Conservation (phyloP, 2,888 invertebrate genomes). For the Taenaris catops region DNA sequence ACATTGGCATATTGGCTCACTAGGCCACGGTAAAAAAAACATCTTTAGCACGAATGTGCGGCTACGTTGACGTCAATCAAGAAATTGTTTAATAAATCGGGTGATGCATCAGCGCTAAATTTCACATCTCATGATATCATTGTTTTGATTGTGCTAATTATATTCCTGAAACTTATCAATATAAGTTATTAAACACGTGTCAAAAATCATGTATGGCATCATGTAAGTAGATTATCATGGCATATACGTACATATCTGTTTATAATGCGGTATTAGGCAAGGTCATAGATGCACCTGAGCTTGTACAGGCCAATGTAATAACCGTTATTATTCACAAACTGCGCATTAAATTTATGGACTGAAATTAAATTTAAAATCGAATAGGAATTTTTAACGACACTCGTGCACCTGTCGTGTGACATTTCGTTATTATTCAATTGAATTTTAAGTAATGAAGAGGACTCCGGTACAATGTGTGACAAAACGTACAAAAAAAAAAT, state of each 20-base stretch:
- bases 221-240: conserved; percentile 11
- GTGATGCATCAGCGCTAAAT: conserved; percentile 30
- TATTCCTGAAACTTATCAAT: conserved; percentile 9
- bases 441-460: too few species aligned
- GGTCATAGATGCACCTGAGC: conserved; percentile 62
- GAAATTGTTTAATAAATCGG: conserved; percentile 41
- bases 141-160: conserved; percentile 34
- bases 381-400: too few species aligned
- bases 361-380: too few species aligned
- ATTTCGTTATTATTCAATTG: too few species aligned
- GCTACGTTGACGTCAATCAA: conserved; percentile 58
- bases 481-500: conserved; percentile 36
- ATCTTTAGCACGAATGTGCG: conserved; percentile 46
- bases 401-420: too few species aligned
- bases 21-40: conserved; percentile 37
- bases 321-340: conserved; percentile 1
- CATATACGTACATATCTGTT: conserved; percentile 18
- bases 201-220: conserved; percentile 6
- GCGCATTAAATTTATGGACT: too few species aligned
- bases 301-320: conserved; percentile 6
- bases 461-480: conserved; percentile 26
- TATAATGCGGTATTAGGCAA: conserved; percentile 46
- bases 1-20: conserved; percentile 72
- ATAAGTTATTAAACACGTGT: conserved; percentile 15
- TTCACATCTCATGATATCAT: conserved; percentile 47